Evolutionary conservation across 2,888 invertebrate species (phyloP).

Genomic region (Argynnis bischoffii): DNA sequence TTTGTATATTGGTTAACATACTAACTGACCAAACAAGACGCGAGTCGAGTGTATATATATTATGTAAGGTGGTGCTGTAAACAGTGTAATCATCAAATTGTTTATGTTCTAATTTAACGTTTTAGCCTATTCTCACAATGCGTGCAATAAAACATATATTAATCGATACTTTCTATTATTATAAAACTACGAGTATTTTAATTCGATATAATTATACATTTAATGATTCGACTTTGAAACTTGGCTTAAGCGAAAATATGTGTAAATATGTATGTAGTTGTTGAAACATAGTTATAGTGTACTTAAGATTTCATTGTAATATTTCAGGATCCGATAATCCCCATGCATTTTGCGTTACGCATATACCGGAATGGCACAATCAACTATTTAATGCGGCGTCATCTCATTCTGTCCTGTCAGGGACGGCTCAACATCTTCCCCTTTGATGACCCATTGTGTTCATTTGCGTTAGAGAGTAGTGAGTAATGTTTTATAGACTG

Average conservation of each 20-base stretch:
- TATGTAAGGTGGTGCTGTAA: too few species aligned
- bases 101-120: too few species aligned
- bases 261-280: conserved; percentile 1
- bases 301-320: conserved; percentile 41
- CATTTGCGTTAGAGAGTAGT: conserved; percentile 98
- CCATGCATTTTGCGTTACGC: conserved; percentile 95
- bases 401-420: conserved; percentile 95
- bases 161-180: too few species aligned
- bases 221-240: not conserved
- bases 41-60: too few species aligned
- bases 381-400: conserved; percentile 95
- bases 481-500: conserved; percentile 78
- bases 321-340: conserved; percentile 91
- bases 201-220: too few species aligned
- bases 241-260: not conserved
- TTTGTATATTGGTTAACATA: too few species aligned
- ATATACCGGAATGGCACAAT: conserved; percentile 97
- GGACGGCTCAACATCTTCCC: conserved; percentile 97
- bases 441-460: conserved; percentile 97
- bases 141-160: too few species aligned
- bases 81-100: too few species aligned
- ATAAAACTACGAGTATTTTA: too few species aligned
- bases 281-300: not conserved
- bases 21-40: too few species aligned
- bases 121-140: too few species aligned